Evolutionary conservation across 2,797 vertebrate genomes (phyloP).

Genomic region (Tamandua tetradactyla): DNA sequence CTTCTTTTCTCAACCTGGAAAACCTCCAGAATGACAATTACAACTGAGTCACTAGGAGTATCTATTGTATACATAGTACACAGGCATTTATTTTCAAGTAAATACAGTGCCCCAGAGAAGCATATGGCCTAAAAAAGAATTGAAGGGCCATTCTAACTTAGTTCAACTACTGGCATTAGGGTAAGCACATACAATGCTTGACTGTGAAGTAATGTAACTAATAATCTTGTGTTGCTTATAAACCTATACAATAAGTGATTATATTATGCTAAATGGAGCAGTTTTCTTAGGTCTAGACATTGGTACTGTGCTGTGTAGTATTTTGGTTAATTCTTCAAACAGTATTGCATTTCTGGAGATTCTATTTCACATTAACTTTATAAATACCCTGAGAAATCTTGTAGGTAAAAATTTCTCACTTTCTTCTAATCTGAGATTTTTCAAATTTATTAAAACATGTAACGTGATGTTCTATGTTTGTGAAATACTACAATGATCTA

Average conservation of each 20-base stretch:
- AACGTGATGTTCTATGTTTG: background rate
- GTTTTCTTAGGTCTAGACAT: background rate
- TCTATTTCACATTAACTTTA: background rate
- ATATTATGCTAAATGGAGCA: background rate
- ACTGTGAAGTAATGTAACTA: background rate
- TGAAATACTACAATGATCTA: background rate
- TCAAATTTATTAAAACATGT: background rate
- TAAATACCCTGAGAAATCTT: background rate
- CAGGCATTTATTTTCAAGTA: background rate
- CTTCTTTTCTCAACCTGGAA: background rate
- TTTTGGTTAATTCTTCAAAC: conserved; percentile 17
- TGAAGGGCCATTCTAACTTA: background rate
- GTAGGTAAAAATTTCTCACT: background rate
- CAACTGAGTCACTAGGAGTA: background rate
- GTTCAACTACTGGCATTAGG: background rate
- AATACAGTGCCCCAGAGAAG: background rate
- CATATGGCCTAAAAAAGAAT: background rate
- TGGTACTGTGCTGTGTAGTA: background rate
- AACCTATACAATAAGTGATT: background rate
- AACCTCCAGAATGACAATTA: background rate
- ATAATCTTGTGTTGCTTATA: background rate
- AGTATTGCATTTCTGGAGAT: background rate
- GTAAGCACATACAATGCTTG: background rate
- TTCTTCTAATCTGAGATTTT: background rate
- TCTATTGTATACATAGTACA: background rate